Base-by-base conservation (phyloP, 2,888 invertebrate species). In the Malthinus flaveolus region DNA sequence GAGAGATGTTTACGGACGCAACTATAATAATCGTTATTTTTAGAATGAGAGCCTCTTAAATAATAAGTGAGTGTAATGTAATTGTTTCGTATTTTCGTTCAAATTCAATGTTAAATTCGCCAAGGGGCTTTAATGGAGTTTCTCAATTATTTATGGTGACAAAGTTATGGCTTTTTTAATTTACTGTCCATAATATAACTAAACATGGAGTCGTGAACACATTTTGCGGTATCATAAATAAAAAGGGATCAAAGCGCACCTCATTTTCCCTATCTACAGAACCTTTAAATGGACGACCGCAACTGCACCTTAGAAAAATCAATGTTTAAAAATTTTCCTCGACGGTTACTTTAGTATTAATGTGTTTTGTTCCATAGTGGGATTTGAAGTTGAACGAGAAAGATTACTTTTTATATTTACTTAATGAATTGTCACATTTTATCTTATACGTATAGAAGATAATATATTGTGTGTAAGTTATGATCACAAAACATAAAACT, bases 201-300 rank as follows among this genome's bases (percentile, higher is more conserved):
- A 66, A 66, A 66, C 67, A 71, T 68, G 66, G 68, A 70, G 66
- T 65, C 55, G 60, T 52, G 59, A 68, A 66, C 67, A 62, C 63
- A 69, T 66, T 70, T 67, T 70, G 67, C 66, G 62, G 67, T 62
- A 66, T 67, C 68, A 66, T 71, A 72, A 71, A 72, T 71, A 70
- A 71, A 68, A 64, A 64, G 64, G 71, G 71, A 72, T 71, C 71
- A 71, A 68, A 70, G 68, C 65, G 49, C 55, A 45, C 59, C 64
- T 62, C 64, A 62, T 60, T 61, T 57, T 64, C 58, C 57, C 60
- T 61, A 61, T 66, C 65, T 65, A 66, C 68, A 68, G 67, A 68
- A 68, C 63, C 56, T 64, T 63, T 69, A 71, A 71, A 68, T 68
- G 71, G 69, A 68, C 69, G 56, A 44, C 65, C 66, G 63, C 57